These are phyloP conservation scores for Corynorhinus townsendii DNA, from an alignment of 2,113 vertebrate species.

Conservation along the genomic window DNA sequence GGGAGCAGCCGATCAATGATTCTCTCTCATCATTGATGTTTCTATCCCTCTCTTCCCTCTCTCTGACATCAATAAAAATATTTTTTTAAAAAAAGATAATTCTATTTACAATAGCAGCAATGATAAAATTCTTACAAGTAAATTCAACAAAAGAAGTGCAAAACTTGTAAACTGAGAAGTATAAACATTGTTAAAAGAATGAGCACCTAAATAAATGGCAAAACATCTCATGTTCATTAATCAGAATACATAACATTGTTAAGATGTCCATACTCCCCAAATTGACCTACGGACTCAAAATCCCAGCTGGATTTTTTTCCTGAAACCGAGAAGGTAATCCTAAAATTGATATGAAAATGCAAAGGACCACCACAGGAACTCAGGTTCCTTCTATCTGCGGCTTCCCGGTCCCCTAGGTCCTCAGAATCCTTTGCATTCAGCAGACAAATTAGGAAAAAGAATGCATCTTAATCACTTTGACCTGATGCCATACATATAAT, in stretches of 20 bases:
- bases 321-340: background rate
- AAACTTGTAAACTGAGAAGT: background rate
- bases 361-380: background rate
- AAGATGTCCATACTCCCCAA: background rate
- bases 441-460: background rate
- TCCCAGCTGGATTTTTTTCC: background rate
- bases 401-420: background rate
- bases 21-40: too few relatives aligned
- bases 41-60: too few relatives aligned
- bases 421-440: background rate
- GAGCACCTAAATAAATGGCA: background rate
- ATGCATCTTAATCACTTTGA: background rate
- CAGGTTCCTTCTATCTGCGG: background rate
- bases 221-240: background rate
- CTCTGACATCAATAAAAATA: too few relatives aligned
- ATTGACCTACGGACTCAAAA: background rate
- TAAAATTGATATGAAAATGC: background rate
- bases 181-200: background rate
- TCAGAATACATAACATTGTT: background rate
- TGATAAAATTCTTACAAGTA: background rate
- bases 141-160: background rate
- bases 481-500: background rate
- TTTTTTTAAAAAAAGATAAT: too few relatives aligned
- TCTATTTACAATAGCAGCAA: background rate
- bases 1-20: too few relatives aligned